phyloP scores from a whole-genome alignment of 2,113 vertebrate species.

The Paralichthys olivaceus region DNA sequence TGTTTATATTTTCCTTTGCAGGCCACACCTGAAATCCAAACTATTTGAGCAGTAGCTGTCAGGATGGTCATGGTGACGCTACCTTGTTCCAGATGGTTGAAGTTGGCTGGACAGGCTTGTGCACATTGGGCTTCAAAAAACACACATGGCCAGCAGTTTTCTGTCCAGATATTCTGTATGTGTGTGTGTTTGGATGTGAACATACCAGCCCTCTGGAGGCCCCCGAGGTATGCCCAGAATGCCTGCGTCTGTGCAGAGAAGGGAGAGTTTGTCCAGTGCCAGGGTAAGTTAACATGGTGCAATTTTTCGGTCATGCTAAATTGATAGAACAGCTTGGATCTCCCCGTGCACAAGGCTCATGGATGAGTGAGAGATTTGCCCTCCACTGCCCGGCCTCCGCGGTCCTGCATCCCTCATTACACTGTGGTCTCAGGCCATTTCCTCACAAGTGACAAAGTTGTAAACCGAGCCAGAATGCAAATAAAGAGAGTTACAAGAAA shows the following conservation, averaged over 20 bases:
- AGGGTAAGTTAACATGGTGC: constrained; percentile 47
- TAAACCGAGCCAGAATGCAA: constrained; percentile 24
- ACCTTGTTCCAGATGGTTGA: constrained; percentile 28
- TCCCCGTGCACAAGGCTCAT: constrained; percentile 29
- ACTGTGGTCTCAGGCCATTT: constrained; percentile 40
- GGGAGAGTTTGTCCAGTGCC: constrained; percentile 56
- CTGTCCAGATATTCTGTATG: constrained; percentile 25
- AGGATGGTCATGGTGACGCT: constrained; percentile 6
- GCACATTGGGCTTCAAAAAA: constrained; percentile 29
- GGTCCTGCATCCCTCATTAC: constrained; percentile 56
- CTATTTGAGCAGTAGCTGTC: not conserved
- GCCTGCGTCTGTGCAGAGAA: constrained; percentile 45
- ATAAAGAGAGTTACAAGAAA: constrained; percentile 4
- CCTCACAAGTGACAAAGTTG: constrained; percentile 38
- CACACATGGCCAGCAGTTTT: constrained; percentile 36
- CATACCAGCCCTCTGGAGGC: constrained; percentile 61
- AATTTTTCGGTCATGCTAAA: constrained; percentile 58
- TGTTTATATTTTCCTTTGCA: not conserved
- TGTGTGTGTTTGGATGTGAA: constrained; percentile 22
- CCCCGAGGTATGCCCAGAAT: constrained; percentile 79
- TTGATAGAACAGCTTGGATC: constrained; percentile 45
- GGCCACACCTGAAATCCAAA: constrained; percentile 8
- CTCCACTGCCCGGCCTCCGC: constrained; percentile 1
- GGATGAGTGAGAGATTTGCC: constrained; percentile 37
- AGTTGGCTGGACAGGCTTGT: constrained; percentile 12